Base-by-base conservation (phyloP, 2,888 invertebrate species). In the Pachydiplax longipennis region DNA sequence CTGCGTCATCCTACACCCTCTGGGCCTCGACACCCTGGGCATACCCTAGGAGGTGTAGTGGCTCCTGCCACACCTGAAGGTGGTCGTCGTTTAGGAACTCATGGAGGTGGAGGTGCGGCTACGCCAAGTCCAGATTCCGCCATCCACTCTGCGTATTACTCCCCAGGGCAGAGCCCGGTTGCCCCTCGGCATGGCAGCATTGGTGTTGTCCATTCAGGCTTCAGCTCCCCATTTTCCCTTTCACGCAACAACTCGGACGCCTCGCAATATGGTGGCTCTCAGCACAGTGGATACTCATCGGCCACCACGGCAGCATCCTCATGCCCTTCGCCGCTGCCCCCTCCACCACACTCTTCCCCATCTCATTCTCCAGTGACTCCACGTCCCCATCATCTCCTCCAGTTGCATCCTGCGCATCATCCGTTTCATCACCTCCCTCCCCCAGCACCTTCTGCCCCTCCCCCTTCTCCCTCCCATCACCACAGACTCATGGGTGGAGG, bases 241-340 rank as follows among this genome's bases (percentile, higher is more conserved):
- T 97, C 97, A 91, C 96, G 98, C 91, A 98, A 98, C 94, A 98
- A 98, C 94, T 98, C 97, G 92, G 98, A 98, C 93, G 98, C 98
- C 2, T 98, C 98, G 91, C 97, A 97, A 94, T 98, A 98, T 92
- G 97, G 98, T 92, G 98, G 98, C 93, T 92, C 92, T 15, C 92
- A 92, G 90, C 98, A 98, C 94, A 97, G 97, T 61, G 92, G 92
- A 90, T 87, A 87, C 87, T 87, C 87, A 61, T 87, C 87, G 10
- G 87, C 87, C 35, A 87, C 87, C 4, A 87, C 91, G 4, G 83
- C 90, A 13, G 92, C 91, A 87, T 97, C 97, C 94, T 97, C 97
- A 93, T 97, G 97, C 18, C 95, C 95, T 91, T 95, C 95, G 94
- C 95, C 53, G 94, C 94, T 37, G 94, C 94, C 90, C 94, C 95